Conservation (phyloP, 1,140 invertebrate species). For the Nasonia vitripennis region DNA sequence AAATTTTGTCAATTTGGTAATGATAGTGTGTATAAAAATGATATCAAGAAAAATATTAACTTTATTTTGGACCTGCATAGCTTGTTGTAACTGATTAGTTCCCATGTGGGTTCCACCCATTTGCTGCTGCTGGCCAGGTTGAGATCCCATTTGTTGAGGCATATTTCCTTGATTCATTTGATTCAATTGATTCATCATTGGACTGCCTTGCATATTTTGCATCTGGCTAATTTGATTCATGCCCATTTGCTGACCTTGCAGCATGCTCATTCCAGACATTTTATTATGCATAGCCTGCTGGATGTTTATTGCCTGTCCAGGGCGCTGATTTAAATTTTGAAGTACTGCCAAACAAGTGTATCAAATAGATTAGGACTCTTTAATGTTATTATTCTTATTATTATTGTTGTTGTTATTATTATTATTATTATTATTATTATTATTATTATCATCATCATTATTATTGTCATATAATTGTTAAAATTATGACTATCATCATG, state of each 20-base stretch:
- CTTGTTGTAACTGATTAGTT: conserved; percentile 65
- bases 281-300: conserved; percentile 75
- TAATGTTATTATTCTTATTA: no score
- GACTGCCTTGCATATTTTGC: conserved; percentile 67
- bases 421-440: no score
- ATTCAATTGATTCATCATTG: conserved; percentile 71
- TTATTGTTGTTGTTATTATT: no score
- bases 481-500: no score
- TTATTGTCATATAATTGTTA: no score
- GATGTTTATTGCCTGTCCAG: conserved; percentile 77
- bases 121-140: conserved; percentile 16
- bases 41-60: conserved; percentile 1
- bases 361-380: neutral
- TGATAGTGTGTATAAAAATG: neutral
- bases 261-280: conserved; percentile 73
- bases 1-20: neutral
- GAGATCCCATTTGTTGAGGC: conserved; percentile 63
- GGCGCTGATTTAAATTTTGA: conserved; percentile 78
- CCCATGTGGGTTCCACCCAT: conserved; percentile 59
- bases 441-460: no score
- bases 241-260: conserved; percentile 64
- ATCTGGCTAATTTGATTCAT: conserved; percentile 70
- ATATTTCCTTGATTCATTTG: conserved; percentile 69
- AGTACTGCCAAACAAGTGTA: conserved; percentile 69
- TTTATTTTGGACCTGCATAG: conserved; percentile 64